phyloP scores from a whole-genome alignment of 2,797 vertebrate species.

The Petrocephalus sullivani region DNA sequence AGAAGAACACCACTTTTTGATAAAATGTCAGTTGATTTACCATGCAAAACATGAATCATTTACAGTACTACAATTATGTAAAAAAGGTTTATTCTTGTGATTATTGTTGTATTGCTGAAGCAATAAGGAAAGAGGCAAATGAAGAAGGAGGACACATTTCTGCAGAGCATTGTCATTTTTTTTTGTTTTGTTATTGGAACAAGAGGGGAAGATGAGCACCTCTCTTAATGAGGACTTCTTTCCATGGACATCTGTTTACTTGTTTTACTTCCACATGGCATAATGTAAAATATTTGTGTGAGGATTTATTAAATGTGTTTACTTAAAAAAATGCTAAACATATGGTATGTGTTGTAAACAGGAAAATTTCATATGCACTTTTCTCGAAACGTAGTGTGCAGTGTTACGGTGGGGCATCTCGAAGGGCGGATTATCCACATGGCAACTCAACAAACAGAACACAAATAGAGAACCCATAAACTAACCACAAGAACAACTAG shows the following conservation, averaged over 20 bases:
- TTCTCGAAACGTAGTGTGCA: not conserved
- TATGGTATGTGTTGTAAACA: slow-evolving; percentile 1
- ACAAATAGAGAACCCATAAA: no score
- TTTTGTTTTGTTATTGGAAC: not conserved
- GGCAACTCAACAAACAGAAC: no score
- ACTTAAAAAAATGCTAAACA: not conserved
- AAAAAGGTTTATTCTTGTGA: not conserved
- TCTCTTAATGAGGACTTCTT: not conserved
- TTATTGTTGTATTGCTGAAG: not conserved
- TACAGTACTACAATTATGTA: not conserved
- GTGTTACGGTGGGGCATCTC: not conserved
- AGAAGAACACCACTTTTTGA: not conserved
- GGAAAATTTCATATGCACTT: not conserved
- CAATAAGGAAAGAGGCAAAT: not conserved
- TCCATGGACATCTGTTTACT: slow-evolving; percentile 5
- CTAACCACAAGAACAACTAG: no score
- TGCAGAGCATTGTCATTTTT: not conserved
- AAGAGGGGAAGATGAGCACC: not conserved
- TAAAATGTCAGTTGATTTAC: not conserved
- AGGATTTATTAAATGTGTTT: not conserved
- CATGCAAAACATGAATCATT: not conserved
- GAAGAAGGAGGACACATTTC: not conserved
- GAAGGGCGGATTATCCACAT: no score
- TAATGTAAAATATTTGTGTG: not conserved
- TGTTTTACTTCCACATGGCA: not conserved